phyloP scores from a whole-genome alignment of 1,140 invertebrate genomes.

The Drosophila orosa region DNA sequence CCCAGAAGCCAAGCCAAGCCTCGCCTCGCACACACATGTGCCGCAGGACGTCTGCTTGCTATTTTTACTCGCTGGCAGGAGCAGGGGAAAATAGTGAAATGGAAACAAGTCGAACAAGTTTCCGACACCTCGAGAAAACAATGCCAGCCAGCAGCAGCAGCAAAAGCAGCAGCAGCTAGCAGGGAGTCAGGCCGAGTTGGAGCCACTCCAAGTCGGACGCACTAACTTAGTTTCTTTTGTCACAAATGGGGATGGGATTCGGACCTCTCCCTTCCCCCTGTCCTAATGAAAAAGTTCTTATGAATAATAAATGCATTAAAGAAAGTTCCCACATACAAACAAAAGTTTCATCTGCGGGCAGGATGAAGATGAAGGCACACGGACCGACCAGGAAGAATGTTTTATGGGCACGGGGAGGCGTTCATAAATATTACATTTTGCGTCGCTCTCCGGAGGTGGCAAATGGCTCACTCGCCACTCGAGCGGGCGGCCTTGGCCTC shows the following conservation, averaged over 20 bases:
- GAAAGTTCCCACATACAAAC: slow-evolving; percentile 61
- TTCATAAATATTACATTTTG: slow-evolving; percentile 66
- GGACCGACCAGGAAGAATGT: slow-evolving; percentile 12
- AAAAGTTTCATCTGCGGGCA: slow-evolving; percentile 39
- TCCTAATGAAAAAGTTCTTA: slow-evolving; percentile 79
- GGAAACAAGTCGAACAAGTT: slow-evolving; percentile 82
- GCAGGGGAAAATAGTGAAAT: slow-evolving; percentile 66
- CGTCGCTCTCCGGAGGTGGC: slow-evolving; percentile 50
- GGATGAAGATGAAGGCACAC: background rate
- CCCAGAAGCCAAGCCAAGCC: slow-evolving; percentile 9
- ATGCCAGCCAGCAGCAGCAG: slow-evolving; percentile 40
- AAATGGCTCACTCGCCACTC: slow-evolving; percentile 57
- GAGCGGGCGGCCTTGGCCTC: slow-evolving; percentile 40
- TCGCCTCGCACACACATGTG: slow-evolving; percentile 42
- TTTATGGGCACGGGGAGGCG: slow-evolving; percentile 29
- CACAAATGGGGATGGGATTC: slow-evolving; percentile 32
- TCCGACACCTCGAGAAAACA: slow-evolving; percentile 75
- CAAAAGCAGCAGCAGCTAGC: slow-evolving; percentile 5
- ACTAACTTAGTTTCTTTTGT: slow-evolving; percentile 66
- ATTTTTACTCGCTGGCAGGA: slow-evolving; percentile 52
- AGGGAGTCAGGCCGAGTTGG: slow-evolving; percentile 14
- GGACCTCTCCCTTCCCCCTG: slow-evolving; percentile 37
- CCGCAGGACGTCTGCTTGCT: slow-evolving; percentile 37
- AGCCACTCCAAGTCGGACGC: slow-evolving; percentile 28
- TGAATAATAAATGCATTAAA: slow-evolving; percentile 81